Evolutionary conservation across 2,797 vertebrate genomes (phyloP), one percentile per base, ranked within the genome.

Genomic region (Poeciliopsis paucimaculata): DNA sequence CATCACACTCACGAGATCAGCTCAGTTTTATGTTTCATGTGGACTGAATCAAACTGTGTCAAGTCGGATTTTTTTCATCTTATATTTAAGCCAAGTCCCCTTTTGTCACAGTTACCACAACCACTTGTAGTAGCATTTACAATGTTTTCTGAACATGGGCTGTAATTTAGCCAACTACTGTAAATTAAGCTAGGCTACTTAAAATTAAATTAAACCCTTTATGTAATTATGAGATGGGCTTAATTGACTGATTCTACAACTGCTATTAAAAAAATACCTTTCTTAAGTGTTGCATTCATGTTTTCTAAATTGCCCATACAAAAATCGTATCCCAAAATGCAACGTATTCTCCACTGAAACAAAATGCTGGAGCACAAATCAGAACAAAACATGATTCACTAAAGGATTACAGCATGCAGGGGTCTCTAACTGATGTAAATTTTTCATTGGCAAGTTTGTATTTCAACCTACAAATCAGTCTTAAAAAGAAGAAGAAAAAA

Each of bases 21-120:
- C 26, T 71, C 41, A n/a, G 23, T 26, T 23, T 71, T 28, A 9
- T 20, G 1, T 64, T 64, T 36, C 62, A 64, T 9, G n/a, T 36
- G 36, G 64, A 66, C 55, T 77, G 43, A 72, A 77, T 34, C 12
- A 72, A 72, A 57, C 15, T 72, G 66, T 20, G 8, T 45, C 20
- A 20, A 18, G 31, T 64, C 31, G 8, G 16, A 12, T 13, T 5
- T 57, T 57, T 13, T 57, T 28, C n/a, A 13, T 57, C n/a, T 12
- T 28, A 31, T 57, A 57, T 13, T 57, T 57, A 15, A 57, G 18
- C 26, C 10, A 12, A n/a, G 7, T 53, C 11, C n/a, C 2, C 16
- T 7, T 34, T 64, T 36, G 16, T 64, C 34, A 20, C 6, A 64
- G 34, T 20, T 36, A 10, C 60, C 31, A 57, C 55, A 28, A 57